A percentile compares a stretch with the other conserved stretches of the same genome.
Evolutionary conservation across 2,113 vertebrate genomes (phyloP).

Genomic region (Apodemus sylvaticus): DNA sequence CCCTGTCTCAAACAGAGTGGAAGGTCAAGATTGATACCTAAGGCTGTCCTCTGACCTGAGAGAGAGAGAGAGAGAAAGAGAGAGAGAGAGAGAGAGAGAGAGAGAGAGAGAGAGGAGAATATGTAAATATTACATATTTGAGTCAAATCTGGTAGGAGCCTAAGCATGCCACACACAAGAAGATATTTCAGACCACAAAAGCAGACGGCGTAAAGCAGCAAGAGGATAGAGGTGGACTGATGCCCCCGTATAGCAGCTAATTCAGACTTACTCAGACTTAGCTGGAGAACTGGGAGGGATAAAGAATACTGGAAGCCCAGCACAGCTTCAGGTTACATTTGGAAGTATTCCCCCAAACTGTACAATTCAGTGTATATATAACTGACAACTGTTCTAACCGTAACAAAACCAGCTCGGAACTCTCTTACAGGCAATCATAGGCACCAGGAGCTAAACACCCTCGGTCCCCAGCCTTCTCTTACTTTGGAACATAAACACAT

Average conservation of each 20-base stretch:
- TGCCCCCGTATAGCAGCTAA: too few relatives aligned
- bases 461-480: not conserved
- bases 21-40: not conserved
- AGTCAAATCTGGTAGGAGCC: not conserved
- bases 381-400: not conserved
- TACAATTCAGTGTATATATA: not conserved
- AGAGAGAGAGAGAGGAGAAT: not conserved
- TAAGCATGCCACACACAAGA: not conserved
- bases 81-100: not conserved
- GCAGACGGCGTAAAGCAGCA: not conserved
- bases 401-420: not conserved
- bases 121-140: fast-evolving
- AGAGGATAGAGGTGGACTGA: not conserved
- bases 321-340: not conserved
- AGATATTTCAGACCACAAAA: not conserved
- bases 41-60: not conserved
- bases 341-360: not conserved
- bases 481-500: not conserved
- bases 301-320: not conserved
- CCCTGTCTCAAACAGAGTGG: not conserved
- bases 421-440: not conserved
- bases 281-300: not conserved
- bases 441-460: not conserved
- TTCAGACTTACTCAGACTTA: not conserved
- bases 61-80: not conserved